A percentile compares a stretch with the other conserved stretches of the same genome.
phyloP scores from a whole-genome alignment of 1,140 invertebrate species.

The Diachasma alloeum region DNA sequence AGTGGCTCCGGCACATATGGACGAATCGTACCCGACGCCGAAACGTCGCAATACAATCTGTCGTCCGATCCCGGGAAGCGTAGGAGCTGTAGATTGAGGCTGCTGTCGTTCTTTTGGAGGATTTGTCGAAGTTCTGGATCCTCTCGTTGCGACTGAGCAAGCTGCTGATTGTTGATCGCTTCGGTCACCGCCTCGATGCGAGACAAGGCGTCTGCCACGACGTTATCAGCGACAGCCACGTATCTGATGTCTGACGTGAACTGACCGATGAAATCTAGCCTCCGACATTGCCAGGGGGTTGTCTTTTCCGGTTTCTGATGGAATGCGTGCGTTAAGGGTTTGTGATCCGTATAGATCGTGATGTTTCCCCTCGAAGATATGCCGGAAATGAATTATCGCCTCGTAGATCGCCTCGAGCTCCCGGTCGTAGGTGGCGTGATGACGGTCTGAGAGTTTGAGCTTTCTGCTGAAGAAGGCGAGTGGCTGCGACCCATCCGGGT shows the following conservation, averaged over 20 bases:
- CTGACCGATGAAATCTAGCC: slow-evolving; percentile 47
- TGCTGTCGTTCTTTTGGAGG: too few species aligned
- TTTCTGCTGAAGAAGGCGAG: too few species aligned
- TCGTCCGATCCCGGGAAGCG: slow-evolving; percentile 30
- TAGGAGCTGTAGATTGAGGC: background rate
- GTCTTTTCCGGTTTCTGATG: slow-evolving; percentile 45
- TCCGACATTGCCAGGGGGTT: slow-evolving; percentile 43
- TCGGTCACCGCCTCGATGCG: too few species aligned
- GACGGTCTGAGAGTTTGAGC: slow-evolving; percentile 32
- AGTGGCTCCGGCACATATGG: background rate
- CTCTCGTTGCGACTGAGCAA: too few species aligned
- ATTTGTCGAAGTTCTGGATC: too few species aligned
- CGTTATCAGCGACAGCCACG: slow-evolving; percentile 39
- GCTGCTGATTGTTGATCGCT: too few species aligned
- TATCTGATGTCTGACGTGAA: slow-evolving; percentile 51
- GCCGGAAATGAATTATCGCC: slow-evolving; percentile 46
- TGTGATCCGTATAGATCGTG: slow-evolving; percentile 52
- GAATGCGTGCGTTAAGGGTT: too few species aligned
- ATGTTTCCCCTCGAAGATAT: too few species aligned
- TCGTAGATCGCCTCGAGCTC: slow-evolving; percentile 53
- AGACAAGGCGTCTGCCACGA: slow-evolving; percentile 24
- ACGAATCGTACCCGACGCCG: too few species aligned
- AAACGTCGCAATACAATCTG: too few species aligned
- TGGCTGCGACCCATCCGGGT: slow-evolving; percentile 7
- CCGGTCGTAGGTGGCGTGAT: slow-evolving; percentile 45